Conservation (phyloP, 1,140 invertebrate genomes). For the Conus betulinus region DNA sequence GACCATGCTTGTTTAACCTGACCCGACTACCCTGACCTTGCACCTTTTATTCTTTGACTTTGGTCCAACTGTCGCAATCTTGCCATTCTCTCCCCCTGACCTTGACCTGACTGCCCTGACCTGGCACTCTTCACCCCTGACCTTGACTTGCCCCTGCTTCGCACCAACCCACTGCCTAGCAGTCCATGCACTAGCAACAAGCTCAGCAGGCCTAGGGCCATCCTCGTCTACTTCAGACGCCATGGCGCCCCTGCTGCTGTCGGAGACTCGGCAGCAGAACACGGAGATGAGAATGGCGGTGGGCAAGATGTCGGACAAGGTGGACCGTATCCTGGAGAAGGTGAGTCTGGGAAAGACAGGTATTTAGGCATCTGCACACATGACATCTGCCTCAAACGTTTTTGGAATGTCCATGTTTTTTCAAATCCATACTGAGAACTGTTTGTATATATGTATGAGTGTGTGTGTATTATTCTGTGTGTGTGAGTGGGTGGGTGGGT, state of each 20-base stretch:
- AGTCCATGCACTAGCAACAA: slow-evolving; percentile 1
- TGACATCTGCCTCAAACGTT: no score
- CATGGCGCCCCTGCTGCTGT: slow-evolving; percentile 63
- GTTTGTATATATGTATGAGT: neutral
- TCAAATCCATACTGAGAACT: neutral
- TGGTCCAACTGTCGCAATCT: neutral
- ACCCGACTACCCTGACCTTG: neutral
- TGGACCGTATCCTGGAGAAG: slow-evolving; percentile 74
- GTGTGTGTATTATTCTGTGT: neutral
- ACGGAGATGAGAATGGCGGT: slow-evolving; percentile 72
- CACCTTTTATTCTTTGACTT: neutral
- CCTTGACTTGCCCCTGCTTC: neutral
- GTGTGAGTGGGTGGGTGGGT: no score
- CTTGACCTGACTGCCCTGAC: neutral
- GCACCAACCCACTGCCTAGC: neutral
- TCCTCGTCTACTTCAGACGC: slow-evolving; percentile 40
- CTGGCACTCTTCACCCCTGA: neutral
- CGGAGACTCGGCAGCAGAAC: slow-evolving; percentile 74
- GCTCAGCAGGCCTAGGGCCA: slow-evolving; percentile 21
- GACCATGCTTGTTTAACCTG: neutral
- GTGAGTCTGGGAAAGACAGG: slow-evolving; percentile 46
- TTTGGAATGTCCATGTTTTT: no score
- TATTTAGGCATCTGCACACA: neutral
- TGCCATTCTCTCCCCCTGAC: neutral
- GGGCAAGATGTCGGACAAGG: slow-evolving; percentile 73